Evolutionary conservation across 2,888 invertebrate genomes (phyloP).

Genomic region (Lasioglossum morio): DNA sequence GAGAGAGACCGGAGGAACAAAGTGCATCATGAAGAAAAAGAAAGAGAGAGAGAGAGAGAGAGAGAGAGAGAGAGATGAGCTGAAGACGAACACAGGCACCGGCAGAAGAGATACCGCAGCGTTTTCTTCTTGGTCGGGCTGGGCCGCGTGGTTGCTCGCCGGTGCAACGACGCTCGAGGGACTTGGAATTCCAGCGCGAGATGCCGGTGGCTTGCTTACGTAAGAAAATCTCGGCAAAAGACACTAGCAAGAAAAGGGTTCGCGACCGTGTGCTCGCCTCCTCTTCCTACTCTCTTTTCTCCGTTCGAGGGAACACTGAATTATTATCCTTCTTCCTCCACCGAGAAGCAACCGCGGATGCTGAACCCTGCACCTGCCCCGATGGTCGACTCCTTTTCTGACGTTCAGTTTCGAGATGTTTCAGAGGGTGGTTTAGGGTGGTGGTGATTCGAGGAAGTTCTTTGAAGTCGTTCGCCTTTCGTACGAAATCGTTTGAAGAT

Average conservation of each 20-base stretch:
- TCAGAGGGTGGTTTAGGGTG: background rate
- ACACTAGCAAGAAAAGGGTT: slow-evolving; percentile 64
- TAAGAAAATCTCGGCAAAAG: slow-evolving; percentile 72
- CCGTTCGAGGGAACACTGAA: slow-evolving; percentile 11
- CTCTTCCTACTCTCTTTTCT: slow-evolving; percentile 14
- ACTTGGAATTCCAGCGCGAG: slow-evolving; percentile 70
- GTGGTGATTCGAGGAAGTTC: background rate
- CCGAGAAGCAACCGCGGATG: background rate
- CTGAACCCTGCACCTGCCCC: slow-evolving; percentile 62
- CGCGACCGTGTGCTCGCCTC: slow-evolving; percentile 25
- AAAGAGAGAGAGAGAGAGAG: background rate
- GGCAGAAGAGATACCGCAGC: slow-evolving; percentile 41
- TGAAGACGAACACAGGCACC: slow-evolving; percentile 27
- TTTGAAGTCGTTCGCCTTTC: background rate
- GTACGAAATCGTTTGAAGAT: background rate
- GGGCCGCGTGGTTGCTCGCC: slow-evolving; percentile 54
- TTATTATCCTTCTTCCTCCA: slow-evolving; percentile 14
- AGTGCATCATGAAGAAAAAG: background rate
- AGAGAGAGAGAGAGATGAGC: background rate
- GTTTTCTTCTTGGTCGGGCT: slow-evolving; percentile 62
- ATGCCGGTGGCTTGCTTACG: slow-evolving; percentile 70
- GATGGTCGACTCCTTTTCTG: slow-evolving; percentile 28
- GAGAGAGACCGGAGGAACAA: slow-evolving; percentile 17
- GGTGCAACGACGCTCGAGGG: slow-evolving; percentile 71
- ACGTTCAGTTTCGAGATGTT: background rate